phyloP scores from a whole-genome alignment of 2,888 invertebrate species.

The Piscicola geometra region DNA sequence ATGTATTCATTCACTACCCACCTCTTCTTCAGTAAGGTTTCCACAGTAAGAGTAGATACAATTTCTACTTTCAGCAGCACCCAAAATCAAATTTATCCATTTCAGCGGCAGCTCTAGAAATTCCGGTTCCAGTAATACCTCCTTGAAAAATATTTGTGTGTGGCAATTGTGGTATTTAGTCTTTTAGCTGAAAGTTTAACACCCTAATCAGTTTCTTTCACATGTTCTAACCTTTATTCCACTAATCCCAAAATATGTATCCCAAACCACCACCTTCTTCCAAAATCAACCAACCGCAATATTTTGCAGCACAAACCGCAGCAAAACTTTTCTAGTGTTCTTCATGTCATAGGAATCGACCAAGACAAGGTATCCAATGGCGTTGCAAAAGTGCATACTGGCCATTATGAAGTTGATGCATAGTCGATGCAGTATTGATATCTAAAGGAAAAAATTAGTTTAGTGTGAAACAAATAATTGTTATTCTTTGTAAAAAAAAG shows the following conservation, averaged over 20 bases:
- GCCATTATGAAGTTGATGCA: constrained; percentile 22
- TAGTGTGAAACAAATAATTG: no score
- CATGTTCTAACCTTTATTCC: no score
- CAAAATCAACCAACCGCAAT: constrained; percentile 8
- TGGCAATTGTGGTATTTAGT: no score
- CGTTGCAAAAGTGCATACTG: neutral
- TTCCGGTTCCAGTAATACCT: constrained; percentile 5
- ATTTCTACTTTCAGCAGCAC: constrained; percentile 5
- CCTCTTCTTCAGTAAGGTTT: constrained; percentile 4
- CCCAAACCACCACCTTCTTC: no score
- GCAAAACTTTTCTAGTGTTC: constrained; percentile 26
- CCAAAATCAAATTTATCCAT: constrained; percentile 22
- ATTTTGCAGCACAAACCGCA: constrained; percentile 29
- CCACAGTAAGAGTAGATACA: constrained; percentile 6
- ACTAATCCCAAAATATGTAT: no score
- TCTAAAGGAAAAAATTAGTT: no score
- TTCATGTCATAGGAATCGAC: constrained; percentile 25
- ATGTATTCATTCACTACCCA: neutral
- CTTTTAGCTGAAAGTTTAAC: no score
- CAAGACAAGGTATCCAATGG: constrained; percentile 5
- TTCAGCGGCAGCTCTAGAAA: constrained; percentile 20
- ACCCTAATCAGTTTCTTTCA: neutral
- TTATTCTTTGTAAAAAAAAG: no score
- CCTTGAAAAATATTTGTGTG: no score
- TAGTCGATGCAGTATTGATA: constrained; percentile 12